Evolutionary conservation across 2,888 invertebrate genomes (phyloP).

Genomic region (Dynastes tityus): DNA sequence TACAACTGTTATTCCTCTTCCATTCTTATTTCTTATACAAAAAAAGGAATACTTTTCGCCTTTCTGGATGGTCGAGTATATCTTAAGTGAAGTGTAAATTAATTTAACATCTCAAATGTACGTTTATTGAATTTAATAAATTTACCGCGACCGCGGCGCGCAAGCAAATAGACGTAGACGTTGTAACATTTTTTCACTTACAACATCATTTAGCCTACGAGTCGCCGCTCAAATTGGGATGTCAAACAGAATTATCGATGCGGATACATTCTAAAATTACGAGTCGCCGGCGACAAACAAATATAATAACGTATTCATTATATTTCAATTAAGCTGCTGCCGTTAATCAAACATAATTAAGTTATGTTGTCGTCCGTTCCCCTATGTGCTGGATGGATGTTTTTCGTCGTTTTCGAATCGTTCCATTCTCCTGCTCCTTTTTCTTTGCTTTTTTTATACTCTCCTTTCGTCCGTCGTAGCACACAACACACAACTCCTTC

Average conservation of each 20-base stretch:
- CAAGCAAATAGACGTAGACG: slow-evolving; percentile 29
- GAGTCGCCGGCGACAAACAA: slow-evolving; percentile 41
- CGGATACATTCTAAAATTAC: slow-evolving; percentile 38
- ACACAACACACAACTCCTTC: slow-evolving; percentile 29
- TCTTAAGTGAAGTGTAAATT: slow-evolving; percentile 24
- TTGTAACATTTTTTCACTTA: slow-evolving; percentile 17
- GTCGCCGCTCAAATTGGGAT: slow-evolving; percentile 41
- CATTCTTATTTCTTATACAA: no score
- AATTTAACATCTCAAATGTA: slow-evolving; percentile 21
- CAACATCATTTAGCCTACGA: slow-evolving; percentile 18
- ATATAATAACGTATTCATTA: slow-evolving; percentile 42
- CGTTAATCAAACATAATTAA: slow-evolving; percentile 44
- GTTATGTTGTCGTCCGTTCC: slow-evolving; percentile 32
- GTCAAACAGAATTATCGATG: slow-evolving; percentile 37
- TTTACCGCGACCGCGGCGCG: slow-evolving; percentile 10
- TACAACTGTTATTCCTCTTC: no score
- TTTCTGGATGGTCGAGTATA: not conserved
- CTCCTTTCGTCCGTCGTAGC: slow-evolving; percentile 8
- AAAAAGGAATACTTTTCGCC: no score
- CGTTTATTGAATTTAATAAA: slow-evolving; percentile 28
- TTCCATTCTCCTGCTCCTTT: not conserved
- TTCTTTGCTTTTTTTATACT: not conserved
- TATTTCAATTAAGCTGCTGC: slow-evolving; percentile 34
- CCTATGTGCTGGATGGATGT: not conserved
- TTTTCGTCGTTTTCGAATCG: slow-evolving; percentile 20